Evolutionary conservation across 2,888 invertebrate genomes (phyloP).

Genomic region (Drosophila mulleri): DNA sequence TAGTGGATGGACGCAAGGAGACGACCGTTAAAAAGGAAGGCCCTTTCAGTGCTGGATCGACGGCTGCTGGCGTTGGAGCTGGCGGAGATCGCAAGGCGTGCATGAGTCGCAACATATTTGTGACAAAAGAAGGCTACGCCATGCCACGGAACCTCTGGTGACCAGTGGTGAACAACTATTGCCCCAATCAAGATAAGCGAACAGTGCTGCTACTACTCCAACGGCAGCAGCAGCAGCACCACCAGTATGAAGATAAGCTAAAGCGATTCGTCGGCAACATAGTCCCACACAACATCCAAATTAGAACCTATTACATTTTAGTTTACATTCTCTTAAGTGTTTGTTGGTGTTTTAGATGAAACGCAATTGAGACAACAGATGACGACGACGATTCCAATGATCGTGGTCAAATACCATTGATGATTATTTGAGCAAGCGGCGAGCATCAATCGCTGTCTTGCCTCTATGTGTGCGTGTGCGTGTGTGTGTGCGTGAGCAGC

Average conservation of each 20-base stretch:
- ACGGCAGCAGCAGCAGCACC: constrained; percentile 63
- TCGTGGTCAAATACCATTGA: constrained; percentile 54
- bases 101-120: constrained; percentile 83
- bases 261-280: constrained; percentile 75
- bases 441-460: background rate
- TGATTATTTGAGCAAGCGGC: constrained; percentile 59
- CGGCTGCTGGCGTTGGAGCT: background rate
- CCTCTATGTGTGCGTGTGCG: constrained; percentile 12
- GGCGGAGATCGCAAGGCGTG: constrained; percentile 35
- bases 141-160: constrained; percentile 85
- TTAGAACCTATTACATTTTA: constrained; percentile 83
- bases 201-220: constrained; percentile 32
- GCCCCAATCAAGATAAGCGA: constrained; percentile 74
- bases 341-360: constrained; percentile 85
- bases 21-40: constrained; percentile 78
- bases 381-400: constrained; percentile 58
- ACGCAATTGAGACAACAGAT: constrained; percentile 82
- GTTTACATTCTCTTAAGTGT: constrained; percentile 83
- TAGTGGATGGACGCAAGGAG: constrained; percentile 82
- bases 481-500: background rate
- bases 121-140: constrained; percentile 85
- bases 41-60: constrained; percentile 6
- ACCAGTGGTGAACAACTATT: constrained; percentile 83
- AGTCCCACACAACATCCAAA: constrained; percentile 79
- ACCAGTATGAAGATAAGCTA: constrained; percentile 64